Percentiles rank a stretch among this genome's conserved stretches.
Conservation (phyloP, 1,140 invertebrate genomes). For the Caenorhabditis latens region DNA sequence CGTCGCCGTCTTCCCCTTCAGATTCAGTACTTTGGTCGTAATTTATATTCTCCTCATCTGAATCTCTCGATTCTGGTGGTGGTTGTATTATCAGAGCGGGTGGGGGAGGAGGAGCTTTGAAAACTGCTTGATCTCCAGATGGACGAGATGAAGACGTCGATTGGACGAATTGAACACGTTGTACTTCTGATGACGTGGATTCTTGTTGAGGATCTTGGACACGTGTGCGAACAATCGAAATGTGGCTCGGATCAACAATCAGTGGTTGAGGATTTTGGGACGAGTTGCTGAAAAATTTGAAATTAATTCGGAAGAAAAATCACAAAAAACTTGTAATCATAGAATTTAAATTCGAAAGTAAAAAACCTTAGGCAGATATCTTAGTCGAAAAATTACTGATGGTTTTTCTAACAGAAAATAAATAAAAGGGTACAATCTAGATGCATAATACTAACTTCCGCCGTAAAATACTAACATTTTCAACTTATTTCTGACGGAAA, state of each 20-base stretch:
- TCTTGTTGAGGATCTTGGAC: neutral
- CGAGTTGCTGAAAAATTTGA: neutral
- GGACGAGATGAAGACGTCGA: neutral
- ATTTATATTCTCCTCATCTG: constrained; percentile 50
- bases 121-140: neutral
- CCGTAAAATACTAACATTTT: too few species aligned
- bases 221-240: constrained; percentile 38
- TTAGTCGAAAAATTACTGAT: too few species aligned
- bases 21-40: constrained; percentile 38
- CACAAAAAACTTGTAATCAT: neutral
- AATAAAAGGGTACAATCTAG: too few species aligned
- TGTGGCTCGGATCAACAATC: constrained; percentile 20
- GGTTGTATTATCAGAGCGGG: constrained; percentile 15
- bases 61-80: constrained; percentile 1
- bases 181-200: constrained; percentile 11
- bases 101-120: constrained; percentile 30
- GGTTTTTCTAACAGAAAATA: too few species aligned
- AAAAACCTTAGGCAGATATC: too few species aligned
- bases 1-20: constrained; percentile 25
- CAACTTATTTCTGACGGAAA: neutral
- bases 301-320: neutral
- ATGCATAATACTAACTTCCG: too few species aligned
- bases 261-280: constrained; percentile 13
- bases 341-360: too few species aligned
- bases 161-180: constrained; percentile 19